Evolutionary conservation across 30 jellyfish, hydroid and myxozoan species (phyloP).

Genomic region (Hydractinia symbiolongicarpus): DNA sequence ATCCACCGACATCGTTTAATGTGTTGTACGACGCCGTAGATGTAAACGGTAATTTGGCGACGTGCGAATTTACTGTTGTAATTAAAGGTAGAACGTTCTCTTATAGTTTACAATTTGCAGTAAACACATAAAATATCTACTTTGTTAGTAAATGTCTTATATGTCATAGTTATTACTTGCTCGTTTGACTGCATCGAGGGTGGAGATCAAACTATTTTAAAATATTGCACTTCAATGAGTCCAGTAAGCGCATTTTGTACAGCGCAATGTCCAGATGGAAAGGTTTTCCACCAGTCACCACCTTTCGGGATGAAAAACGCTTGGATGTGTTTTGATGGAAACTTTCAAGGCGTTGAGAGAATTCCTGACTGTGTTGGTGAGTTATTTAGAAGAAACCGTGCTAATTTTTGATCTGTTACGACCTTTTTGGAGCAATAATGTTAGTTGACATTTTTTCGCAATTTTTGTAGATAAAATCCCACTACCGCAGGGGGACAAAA

Average conservation of each 20-base stretch:
- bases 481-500: background rate
- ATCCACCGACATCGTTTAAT: slow-evolving; percentile 32
- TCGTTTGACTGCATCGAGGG: background rate
- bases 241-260: slow-evolving; percentile 9
- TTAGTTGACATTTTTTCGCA: too few relatives aligned
- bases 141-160: background rate
- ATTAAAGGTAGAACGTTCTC: slow-evolving; percentile 33
- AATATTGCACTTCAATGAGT: slow-evolving; percentile 26
- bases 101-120: background rate
- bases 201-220: slow-evolving; percentile 31
- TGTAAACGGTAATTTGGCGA: slow-evolving; percentile 32
- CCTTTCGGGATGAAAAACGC: slow-evolving; percentile 11
- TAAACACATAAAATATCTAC: background rate
- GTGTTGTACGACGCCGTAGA: slow-evolving; percentile 50
- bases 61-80: slow-evolving; percentile 39
- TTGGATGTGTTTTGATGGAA: slow-evolving; percentile 1
- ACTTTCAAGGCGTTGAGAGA: background rate
- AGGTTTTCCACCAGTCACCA: background rate
- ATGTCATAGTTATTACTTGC: background rate
- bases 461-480: too few relatives aligned
- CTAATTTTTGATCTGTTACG: too few relatives aligned
- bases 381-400: background rate
- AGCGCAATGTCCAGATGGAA: slow-evolving; percentile 14
- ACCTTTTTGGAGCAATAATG: too few relatives aligned
- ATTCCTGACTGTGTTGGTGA: slow-evolving; percentile 8